Evolutionary conservation across 2,888 invertebrate genomes (phyloP).

Genomic region (Heteromyza rotundicornis): DNA sequence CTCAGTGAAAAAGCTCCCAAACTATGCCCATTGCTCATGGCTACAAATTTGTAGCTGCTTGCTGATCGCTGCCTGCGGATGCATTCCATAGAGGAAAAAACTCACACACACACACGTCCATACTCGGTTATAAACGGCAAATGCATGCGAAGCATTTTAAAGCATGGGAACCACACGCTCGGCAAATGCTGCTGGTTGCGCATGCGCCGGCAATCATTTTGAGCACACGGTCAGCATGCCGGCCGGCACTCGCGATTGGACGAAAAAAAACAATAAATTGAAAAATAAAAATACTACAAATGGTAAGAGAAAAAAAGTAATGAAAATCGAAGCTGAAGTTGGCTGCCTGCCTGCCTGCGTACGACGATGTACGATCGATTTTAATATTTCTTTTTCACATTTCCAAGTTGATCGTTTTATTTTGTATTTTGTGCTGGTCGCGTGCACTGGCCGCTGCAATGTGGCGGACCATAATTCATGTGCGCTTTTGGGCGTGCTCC

Average conservation of each 20-base stretch:
- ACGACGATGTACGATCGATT: neutral
- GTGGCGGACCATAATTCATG: neutral
- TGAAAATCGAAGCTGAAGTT: neutral
- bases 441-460: too few relatives aligned
- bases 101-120: neutral
- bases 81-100: slow-evolving; percentile 1
- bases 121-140: slow-evolving; percentile 32
- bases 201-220: slow-evolving; percentile 27
- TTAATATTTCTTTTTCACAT: neutral
- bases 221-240: slow-evolving; percentile 52
- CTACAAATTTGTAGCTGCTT: slow-evolving; percentile 24
- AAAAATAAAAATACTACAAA: neutral
- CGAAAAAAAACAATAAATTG: slow-evolving; percentile 17
- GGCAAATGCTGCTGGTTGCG: slow-evolving; percentile 22
- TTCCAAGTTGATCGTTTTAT: too few relatives aligned
- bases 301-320: slow-evolving; percentile 6
- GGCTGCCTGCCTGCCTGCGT: neutral
- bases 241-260: slow-evolving; percentile 37
- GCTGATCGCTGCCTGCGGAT: slow-evolving; percentile 8
- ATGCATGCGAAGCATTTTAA: slow-evolving; percentile 21
- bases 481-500: neutral
- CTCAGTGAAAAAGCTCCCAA: neutral
- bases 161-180: slow-evolving; percentile 48
- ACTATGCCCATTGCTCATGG: neutral
- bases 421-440: too few relatives aligned